Conservation (phyloP, 2,888 invertebrate genomes). For the Horisme vitalbata region DNA sequence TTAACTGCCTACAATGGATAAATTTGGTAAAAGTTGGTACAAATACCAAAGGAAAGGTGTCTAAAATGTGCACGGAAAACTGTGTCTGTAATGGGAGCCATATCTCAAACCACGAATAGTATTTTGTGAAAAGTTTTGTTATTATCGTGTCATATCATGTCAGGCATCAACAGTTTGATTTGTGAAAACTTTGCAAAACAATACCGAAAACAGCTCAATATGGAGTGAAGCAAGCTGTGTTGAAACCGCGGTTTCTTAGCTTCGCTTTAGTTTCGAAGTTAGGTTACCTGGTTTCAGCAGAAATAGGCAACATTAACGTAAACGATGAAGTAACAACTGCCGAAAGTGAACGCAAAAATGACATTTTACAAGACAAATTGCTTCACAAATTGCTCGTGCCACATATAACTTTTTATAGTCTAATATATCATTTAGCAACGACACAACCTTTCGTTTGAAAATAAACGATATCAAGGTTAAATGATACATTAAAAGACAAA, state of each 20-base stretch:
- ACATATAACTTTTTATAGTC: conserved; percentile 36
- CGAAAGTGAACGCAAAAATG: conserved; percentile 34
- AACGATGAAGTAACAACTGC: conserved; percentile 33
- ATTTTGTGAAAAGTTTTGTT: conserved; percentile 14
- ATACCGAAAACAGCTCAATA: conserved; percentile 8
- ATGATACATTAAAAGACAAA: conserved; percentile 51
- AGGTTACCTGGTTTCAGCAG: conserved; percentile 29
- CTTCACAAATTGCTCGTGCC: conserved; percentile 31
- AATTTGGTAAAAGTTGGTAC: background rate
- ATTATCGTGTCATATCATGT: conserved; percentile 7
- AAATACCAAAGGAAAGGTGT: background rate
- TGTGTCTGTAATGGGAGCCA: conserved; percentile 9
- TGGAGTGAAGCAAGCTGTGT: conserved; percentile 26
- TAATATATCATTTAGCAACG: conserved; percentile 42
- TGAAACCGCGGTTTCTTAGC: conserved; percentile 32
- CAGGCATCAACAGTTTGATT: conserved; percentile 10
- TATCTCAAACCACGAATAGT: conserved; percentile 18
- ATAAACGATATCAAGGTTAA: conserved; percentile 51
- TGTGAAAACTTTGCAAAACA: conserved; percentile 17
- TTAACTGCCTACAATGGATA: background rate
- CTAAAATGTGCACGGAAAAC: conserved; percentile 3
- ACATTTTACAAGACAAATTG: conserved; percentile 38
- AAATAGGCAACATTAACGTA: conserved; percentile 31
- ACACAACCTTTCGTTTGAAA: conserved; percentile 32
- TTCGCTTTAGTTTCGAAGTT: conserved; percentile 33